Conservation (phyloP, 92 coral and sea anemone species). For the Micromussa lordhowensis region DNA sequence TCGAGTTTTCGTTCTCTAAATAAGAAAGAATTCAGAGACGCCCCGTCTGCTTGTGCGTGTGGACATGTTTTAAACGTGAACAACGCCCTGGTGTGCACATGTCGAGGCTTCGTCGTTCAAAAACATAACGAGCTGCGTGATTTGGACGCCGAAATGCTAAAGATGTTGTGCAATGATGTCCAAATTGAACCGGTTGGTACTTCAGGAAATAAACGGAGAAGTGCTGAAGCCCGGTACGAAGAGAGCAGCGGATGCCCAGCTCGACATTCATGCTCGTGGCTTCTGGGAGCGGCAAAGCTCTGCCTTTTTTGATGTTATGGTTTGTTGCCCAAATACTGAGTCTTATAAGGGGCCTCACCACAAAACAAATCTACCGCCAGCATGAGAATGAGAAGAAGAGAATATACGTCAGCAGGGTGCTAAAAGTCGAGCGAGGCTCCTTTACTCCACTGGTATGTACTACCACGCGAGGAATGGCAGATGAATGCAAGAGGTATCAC, state of each 20-base stretch:
- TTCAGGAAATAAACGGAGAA: too few species aligned
- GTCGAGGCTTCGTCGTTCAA: not conserved
- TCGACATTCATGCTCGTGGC: too few species aligned
- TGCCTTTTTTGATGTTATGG: too few species aligned
- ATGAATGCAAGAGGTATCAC: too few species aligned
- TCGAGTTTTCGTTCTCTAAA: too few species aligned
- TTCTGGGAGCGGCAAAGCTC: too few species aligned
- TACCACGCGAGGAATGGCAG: not conserved
- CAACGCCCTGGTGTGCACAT: not conserved
- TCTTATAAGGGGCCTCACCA: not conserved
- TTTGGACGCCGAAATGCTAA: not conserved
- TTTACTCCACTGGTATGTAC: slow-evolving; percentile 17
- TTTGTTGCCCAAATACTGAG: too few species aligned
- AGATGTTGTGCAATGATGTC: slow-evolving; percentile 8
- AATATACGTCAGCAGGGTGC: not conserved
- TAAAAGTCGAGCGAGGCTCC: too few species aligned
- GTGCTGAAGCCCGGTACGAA: too few species aligned
- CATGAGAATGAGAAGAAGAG: slow-evolving; percentile 8
- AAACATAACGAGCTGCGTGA: slow-evolving; percentile 17
- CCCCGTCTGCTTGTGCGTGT: slow-evolving; percentile 13
- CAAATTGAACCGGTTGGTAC: slow-evolving; percentile 11
- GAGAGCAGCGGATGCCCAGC: too few species aligned
- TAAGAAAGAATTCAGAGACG: too few species aligned
- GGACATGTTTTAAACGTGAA: slow-evolving; percentile 6
- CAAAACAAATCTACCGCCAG: slow-evolving; percentile 20